phyloP scores from a whole-genome alignment of 2,888 invertebrate species.

The Phalangium opilio region DNA sequence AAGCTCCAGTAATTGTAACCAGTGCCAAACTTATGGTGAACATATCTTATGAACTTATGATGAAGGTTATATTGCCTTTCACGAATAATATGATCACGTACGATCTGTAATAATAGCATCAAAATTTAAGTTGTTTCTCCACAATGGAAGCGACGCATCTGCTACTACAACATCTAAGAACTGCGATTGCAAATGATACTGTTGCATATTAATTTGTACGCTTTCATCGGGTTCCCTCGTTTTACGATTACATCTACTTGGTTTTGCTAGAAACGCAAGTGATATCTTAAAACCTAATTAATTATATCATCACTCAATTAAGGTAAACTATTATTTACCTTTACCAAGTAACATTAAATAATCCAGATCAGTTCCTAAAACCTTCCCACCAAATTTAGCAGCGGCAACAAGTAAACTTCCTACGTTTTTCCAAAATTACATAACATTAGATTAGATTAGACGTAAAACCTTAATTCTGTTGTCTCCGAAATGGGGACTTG shows the following conservation, averaged over 20 bases:
- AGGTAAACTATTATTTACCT: slow-evolving; percentile 31
- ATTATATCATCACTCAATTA: not conserved
- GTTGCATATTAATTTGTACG: slow-evolving; percentile 68
- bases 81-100: too few species aligned
- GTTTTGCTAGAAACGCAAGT: slow-evolving; percentile 28
- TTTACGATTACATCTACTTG: slow-evolving; percentile 37
- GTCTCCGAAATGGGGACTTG: too few species aligned
- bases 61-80: too few species aligned
- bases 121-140: slow-evolving; percentile 50
- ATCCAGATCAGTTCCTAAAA: slow-evolving; percentile 84
- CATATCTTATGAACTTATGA: too few species aligned
- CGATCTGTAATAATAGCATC: slow-evolving; percentile 94
- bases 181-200: slow-evolving; percentile 57
- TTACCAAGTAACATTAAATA: slow-evolving; percentile 81
- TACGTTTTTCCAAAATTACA: too few species aligned
- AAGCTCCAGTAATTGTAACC: too few species aligned
- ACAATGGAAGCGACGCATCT: slow-evolving; percentile 72
- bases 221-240: slow-evolving; percentile 54
- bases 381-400: slow-evolving; percentile 71
- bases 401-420: slow-evolving; percentile 58
- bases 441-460: too few species aligned
- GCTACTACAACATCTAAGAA: slow-evolving; percentile 81
- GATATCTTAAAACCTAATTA: not conserved
- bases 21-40: too few species aligned
- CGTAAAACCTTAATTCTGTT: too few species aligned